Evolutionary conservation across 2,113 vertebrate species (phyloP).

Genomic region (Chinchilla lanigera): DNA sequence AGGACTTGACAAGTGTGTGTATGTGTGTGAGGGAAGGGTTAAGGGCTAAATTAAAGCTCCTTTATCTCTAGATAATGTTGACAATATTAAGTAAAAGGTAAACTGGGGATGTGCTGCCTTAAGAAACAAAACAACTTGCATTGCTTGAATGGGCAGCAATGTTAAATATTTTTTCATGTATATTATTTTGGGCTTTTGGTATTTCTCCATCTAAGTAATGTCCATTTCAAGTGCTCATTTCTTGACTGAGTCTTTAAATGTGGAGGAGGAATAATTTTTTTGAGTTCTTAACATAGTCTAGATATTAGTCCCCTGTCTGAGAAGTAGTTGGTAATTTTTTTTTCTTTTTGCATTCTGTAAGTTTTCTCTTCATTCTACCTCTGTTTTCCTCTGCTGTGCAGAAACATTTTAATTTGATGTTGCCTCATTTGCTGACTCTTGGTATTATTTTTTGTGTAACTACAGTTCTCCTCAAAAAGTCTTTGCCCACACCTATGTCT

Average conservation of each 20-base stretch:
- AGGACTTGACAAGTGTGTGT: neutral
- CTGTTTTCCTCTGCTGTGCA: neutral
- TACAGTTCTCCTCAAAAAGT: neutral
- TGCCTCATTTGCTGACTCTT: neutral
- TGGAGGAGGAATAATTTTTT: neutral
- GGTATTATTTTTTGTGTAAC: neutral
- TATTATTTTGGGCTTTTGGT: neutral
- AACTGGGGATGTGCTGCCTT: neutral
- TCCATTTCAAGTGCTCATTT: neutral
- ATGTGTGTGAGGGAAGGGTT: too few relatives aligned
- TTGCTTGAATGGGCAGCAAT: neutral
- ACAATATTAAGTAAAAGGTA: neutral
- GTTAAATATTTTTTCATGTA: neutral
- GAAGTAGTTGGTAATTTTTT: neutral
- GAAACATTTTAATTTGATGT: neutral
- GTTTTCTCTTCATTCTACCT: neutral
- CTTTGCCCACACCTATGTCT: neutral
- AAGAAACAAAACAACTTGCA: neutral
- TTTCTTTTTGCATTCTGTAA: neutral
- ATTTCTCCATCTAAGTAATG: neutral
- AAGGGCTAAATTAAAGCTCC: neutral
- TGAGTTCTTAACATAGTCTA: neutral
- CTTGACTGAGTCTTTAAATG: neutral
- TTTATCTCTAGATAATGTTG: neutral
- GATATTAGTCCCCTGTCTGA: neutral